Evolutionary conservation across 1,140 invertebrate genomes (phyloP).

Genomic region (Drosophila ambigua): DNA sequence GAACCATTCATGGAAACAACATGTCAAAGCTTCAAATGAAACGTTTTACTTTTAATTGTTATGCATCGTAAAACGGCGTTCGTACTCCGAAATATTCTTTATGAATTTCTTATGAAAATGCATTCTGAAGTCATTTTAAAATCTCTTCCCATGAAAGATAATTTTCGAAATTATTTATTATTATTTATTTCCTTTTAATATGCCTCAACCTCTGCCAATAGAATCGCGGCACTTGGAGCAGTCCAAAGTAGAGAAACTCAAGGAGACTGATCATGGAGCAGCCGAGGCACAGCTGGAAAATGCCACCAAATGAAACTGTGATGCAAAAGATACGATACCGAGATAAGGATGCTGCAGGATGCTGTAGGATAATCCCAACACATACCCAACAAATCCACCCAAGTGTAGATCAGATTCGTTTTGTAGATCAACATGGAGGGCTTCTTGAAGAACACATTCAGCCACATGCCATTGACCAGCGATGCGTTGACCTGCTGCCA

Average conservation of each 20-base stretch:
- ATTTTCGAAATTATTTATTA: not conserved
- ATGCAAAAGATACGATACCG: slow-evolving; percentile 3
- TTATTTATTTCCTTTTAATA: not conserved
- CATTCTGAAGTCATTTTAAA: no score
- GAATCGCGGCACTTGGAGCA: slow-evolving; percentile 79
- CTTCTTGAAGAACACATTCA: slow-evolving; percentile 53
- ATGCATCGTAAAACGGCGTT: no score
- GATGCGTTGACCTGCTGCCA: slow-evolving; percentile 7
- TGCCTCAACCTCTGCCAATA: slow-evolving; percentile 22
- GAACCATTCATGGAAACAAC: no score
- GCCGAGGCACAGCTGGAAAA: slow-evolving; percentile 89
- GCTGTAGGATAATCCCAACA: not conserved
- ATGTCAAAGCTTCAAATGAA: no score
- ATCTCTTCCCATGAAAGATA: no score
- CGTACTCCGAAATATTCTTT: no score
- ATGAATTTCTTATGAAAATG: no score
- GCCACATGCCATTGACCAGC: slow-evolving; percentile 10
- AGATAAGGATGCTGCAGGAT: not conserved
- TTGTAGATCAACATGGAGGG: slow-evolving; percentile 56
- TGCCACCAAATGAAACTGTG: slow-evolving; percentile 89
- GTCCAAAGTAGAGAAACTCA: slow-evolving; percentile 89
- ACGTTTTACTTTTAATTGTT: no score
- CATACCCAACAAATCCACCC: slow-evolving; percentile 70
- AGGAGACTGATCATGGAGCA: slow-evolving; percentile 89
- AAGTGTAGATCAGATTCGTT: slow-evolving; percentile 72